Conservation (phyloP, 2,888 invertebrate genomes). For the Dione vanillae region DNA sequence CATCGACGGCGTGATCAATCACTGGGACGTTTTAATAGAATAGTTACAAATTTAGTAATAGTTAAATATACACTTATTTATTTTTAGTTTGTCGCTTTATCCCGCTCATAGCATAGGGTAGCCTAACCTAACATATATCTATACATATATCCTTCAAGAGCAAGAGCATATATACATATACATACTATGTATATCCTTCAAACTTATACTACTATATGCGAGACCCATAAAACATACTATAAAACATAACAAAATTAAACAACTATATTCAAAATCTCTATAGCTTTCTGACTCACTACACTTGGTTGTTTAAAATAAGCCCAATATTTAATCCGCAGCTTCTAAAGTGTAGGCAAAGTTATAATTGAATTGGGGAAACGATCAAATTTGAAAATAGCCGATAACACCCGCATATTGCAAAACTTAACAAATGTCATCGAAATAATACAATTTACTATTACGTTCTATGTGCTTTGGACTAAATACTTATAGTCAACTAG, state of each 20-base stretch:
- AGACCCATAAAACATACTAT: too few relatives aligned
- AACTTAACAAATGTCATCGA: not conserved
- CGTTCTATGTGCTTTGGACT: not conserved
- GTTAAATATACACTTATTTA: not conserved
- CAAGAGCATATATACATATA: too few relatives aligned
- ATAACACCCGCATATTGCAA: slow-evolving; percentile 11
- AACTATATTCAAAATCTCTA: too few relatives aligned
- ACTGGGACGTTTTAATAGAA: slow-evolving; percentile 27
- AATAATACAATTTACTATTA: slow-evolving; percentile 7
- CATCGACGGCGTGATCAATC: slow-evolving; percentile 22
- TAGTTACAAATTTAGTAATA: slow-evolving; percentile 23
- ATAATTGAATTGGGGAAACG: not conserved
- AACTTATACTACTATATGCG: too few relatives aligned
- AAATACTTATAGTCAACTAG: too few relatives aligned
- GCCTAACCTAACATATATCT: too few relatives aligned
- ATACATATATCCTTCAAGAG: too few relatives aligned
- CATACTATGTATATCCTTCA: too few relatives aligned
- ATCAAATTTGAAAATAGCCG: slow-evolving; percentile 22
- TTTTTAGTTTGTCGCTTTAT: too few relatives aligned
- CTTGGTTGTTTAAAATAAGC: not conserved
- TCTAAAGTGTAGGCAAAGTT: slow-evolving; percentile 4
- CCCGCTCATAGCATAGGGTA: too few relatives aligned
- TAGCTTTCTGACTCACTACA: not conserved
- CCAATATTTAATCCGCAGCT: not conserved
- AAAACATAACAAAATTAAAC: not conserved